Evolutionary conservation across 2,113 vertebrate species (phyloP).

Genomic region (Salminus brasiliensis): DNA sequence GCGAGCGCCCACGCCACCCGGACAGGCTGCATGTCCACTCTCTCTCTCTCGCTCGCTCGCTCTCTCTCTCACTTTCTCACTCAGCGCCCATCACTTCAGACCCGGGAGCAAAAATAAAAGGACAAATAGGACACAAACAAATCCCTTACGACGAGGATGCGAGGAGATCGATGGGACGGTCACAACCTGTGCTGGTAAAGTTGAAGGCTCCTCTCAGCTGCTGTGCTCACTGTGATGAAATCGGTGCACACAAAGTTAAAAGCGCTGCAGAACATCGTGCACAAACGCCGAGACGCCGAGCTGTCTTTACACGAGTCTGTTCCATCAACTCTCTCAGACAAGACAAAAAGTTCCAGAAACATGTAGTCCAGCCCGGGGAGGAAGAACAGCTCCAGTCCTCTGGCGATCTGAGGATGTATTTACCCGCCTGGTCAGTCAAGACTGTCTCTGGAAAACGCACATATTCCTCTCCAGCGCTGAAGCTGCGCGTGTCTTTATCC

Average conservation of each 20-base stretch:
- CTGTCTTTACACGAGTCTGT: background rate
- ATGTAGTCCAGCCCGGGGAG: background rate
- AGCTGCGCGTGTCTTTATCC: background rate
- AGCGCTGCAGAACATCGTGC: background rate
- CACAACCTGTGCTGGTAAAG: background rate
- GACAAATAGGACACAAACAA: background rate
- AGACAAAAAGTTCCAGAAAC: background rate
- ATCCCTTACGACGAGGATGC: background rate
- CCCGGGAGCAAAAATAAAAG: background rate
- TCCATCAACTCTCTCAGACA: background rate
- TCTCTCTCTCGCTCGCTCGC: background rate
- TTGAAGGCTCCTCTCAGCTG: background rate
- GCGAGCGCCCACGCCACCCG: slow-evolving; percentile 50
- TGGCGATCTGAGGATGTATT: background rate
- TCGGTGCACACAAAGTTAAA: background rate
- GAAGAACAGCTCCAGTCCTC: background rate
- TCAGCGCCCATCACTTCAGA: slow-evolving; percentile 21
- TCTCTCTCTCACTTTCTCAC: slow-evolving; percentile 18
- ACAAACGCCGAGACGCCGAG: background rate
- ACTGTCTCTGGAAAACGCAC: background rate
- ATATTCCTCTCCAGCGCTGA: background rate
- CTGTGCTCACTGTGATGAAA: background rate
- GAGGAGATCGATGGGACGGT: background rate
- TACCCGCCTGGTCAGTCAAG: background rate
- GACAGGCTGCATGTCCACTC: slow-evolving; percentile 44